Percentiles rank a stretch among this genome's conserved stretches.
These are phyloP conservation scores for Percopsis transmontana DNA, from an alignment of 2,113 vertebrate species.

Conservation along the genomic window DNA sequence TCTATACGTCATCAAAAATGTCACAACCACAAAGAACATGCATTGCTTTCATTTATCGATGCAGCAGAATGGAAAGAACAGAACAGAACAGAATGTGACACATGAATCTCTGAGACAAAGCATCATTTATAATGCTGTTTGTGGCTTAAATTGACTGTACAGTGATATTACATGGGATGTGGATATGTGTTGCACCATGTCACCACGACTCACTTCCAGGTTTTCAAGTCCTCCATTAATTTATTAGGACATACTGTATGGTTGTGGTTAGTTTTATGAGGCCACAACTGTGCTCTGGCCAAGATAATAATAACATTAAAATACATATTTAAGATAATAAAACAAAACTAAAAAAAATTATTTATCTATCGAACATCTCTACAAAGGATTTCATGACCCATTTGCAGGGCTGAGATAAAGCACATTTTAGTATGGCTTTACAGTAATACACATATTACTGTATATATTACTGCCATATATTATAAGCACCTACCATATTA, in stretches of 20 bases:
- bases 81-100: neutral
- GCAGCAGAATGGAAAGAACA: neutral
- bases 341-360: neutral
- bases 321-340: neutral
- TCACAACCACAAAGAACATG: slow-evolving; percentile 9
- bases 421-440: too few species aligned
- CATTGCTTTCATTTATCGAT: neutral
- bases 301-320: neutral
- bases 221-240: neutral
- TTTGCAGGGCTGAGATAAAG: too few species aligned
- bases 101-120: neutral
- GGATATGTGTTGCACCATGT: slow-evolving; percentile 4
- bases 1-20: slow-evolving; percentile 36
- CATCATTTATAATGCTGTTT: slow-evolving; percentile 1
- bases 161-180: slow-evolving; percentile 10
- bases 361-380: neutral
- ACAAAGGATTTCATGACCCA: too few species aligned
- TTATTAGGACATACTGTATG: too few species aligned
- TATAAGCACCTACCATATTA: too few species aligned
- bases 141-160: neutral
- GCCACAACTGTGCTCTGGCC: too few species aligned
- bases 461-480: too few species aligned
- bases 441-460: too few species aligned
- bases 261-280: too few species aligned
- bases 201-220: slow-evolving; percentile 35